Conservation (phyloP, 2,797 vertebrate genomes). For the Gallinago stenura region DNA sequence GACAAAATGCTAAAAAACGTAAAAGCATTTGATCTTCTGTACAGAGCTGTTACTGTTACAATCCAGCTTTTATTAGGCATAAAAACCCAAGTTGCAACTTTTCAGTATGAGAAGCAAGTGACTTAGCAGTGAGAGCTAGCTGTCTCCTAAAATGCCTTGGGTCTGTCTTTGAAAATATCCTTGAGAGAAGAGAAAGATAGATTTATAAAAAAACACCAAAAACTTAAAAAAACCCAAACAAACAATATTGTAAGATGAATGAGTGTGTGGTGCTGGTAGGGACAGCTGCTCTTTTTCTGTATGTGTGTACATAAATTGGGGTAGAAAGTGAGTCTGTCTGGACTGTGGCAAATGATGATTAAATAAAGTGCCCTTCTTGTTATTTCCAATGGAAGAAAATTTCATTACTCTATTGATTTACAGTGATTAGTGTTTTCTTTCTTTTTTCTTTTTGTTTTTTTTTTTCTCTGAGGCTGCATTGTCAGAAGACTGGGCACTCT, state of each 20-base stretch:
- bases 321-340: slow-evolving; percentile 20
- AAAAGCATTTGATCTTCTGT: neutral
- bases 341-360: slow-evolving; percentile 44
- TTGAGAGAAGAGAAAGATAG: neutral
- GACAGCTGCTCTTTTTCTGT: neutral
- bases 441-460: fast-evolving
- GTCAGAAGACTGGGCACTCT: neutral
- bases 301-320: neutral
- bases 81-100: neutral
- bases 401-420: slow-evolving; percentile 37
- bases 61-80: neutral
- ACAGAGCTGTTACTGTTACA: neutral
- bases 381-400: slow-evolving; percentile 10
- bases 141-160: neutral
- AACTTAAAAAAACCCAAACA: neutral
- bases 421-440: neutral
- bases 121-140: neutral
- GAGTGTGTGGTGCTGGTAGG: neutral
- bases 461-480: neutral
- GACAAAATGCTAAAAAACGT: neutral
- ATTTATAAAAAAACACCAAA: neutral
- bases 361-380: slow-evolving; percentile 15
- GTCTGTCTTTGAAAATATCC: neutral
- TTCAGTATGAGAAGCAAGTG: neutral
- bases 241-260: neutral